Evolutionary conservation across 2,113 vertebrate species (phyloP).

Genomic region (Antidorcas marsupialis): DNA sequence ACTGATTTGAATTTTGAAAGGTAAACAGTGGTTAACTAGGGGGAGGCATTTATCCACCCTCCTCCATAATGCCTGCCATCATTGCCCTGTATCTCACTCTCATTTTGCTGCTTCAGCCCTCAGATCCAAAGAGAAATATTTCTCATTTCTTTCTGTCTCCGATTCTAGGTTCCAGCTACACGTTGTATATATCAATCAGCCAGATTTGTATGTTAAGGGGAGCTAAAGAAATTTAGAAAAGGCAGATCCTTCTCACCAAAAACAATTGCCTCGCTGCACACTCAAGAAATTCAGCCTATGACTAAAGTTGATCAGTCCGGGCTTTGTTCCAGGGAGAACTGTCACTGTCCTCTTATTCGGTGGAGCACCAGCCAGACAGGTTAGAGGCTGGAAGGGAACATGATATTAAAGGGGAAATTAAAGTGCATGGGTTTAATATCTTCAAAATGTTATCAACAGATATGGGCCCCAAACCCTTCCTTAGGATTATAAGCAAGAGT

Average conservation of each 20-base stretch:
- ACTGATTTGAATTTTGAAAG: not conserved
- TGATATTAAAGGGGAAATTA: not conserved
- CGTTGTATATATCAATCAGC: not conserved
- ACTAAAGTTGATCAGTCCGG: not conserved
- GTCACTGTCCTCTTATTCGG: too few relatives aligned
- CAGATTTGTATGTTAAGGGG: not conserved
- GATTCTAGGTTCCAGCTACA: not conserved
- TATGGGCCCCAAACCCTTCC: not conserved
- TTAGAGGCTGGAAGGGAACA: not conserved
- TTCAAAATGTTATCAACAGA: not conserved
- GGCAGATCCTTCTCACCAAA: not conserved
- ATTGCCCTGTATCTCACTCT: rapidly evolving
- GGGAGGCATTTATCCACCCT: not conserved
- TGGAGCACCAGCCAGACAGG: not conserved
- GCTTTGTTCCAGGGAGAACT: not conserved
- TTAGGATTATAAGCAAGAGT: not conserved
- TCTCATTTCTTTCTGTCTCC: not conserved
- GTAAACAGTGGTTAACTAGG: not conserved
- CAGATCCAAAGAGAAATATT: not conserved
- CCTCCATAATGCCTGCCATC: not conserved
- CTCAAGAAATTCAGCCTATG: not conserved
- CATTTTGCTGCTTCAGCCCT: not conserved
- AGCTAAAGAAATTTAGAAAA: not conserved
- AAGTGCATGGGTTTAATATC: not conserved
- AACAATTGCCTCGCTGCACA: not conserved